phyloP scores from a whole-genome alignment of 2,888 invertebrate genomes.

The Odontothrips loti region DNA sequence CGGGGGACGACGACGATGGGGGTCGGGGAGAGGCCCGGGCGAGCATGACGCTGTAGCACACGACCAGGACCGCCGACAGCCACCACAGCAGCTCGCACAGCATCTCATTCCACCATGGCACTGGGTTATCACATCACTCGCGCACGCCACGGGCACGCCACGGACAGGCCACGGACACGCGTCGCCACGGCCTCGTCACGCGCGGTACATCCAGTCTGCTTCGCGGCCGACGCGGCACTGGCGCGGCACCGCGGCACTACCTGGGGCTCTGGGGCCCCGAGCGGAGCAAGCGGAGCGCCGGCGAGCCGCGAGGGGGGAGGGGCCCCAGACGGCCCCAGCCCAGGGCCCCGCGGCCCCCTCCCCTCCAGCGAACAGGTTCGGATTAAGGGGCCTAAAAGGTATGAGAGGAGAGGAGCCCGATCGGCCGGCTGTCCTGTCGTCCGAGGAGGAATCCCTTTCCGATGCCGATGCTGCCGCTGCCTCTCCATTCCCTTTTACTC shows the following conservation, averaged over 20 bases:
- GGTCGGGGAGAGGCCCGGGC: background rate
- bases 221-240: conserved; percentile 6
- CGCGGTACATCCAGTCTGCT: background rate
- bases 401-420: background rate
- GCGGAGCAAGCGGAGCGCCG: background rate
- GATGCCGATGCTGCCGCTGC: background rate
- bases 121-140: conserved; percentile 14
- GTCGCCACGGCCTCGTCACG: too few species aligned
- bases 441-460: background rate
- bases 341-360: background rate
- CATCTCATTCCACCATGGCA: conserved; percentile 26
- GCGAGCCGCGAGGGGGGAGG: background rate
- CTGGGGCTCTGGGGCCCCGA: background rate
- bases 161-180: background rate
- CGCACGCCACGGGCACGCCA: background rate
- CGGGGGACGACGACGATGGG: conserved; percentile 20
- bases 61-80: conserved; percentile 11
- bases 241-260: background rate
- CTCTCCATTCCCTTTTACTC: background rate
- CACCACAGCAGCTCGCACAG: conserved; percentile 7
- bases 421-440: background rate
- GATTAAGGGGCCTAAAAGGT: conserved; percentile 26
- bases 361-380: conserved; percentile 17
- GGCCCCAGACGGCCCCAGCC: background rate
- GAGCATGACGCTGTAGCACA: background rate